phyloP scores from a whole-genome alignment of 1,140 invertebrate genomes.

The Cyrtorhinus lividipennis region DNA sequence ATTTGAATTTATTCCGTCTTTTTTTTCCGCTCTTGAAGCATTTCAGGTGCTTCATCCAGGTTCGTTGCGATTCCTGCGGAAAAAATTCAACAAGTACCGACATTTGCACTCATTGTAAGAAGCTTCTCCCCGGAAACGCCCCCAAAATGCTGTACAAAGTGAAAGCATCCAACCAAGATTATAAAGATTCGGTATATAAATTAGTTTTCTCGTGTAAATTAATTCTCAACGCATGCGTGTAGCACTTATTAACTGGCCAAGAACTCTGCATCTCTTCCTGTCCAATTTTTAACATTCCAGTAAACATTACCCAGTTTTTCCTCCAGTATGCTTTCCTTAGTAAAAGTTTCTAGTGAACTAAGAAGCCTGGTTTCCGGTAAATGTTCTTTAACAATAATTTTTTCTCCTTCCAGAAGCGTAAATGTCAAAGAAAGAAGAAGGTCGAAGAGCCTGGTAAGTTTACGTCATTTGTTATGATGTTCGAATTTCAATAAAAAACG shows the following conservation, averaged over 20 bases:
- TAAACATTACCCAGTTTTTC: too few relatives aligned
- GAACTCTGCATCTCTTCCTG: too few relatives aligned
- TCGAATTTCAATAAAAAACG: too few relatives aligned
- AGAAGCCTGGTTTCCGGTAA: background rate
- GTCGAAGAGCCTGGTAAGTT: constrained; percentile 23
- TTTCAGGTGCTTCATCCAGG: background rate
- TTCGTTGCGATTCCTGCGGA: background rate
- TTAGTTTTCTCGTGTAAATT: too few relatives aligned
- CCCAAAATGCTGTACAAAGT: background rate
- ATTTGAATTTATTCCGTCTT: too few relatives aligned
- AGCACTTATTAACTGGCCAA: too few relatives aligned
- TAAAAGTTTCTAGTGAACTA: background rate
- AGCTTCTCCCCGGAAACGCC: background rate
- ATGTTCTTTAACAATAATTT: background rate
- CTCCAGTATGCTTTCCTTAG: too few relatives aligned
- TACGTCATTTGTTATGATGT: too few relatives aligned
- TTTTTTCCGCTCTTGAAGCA: background rate
- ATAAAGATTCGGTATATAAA: constrained; percentile 30
- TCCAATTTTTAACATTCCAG: too few relatives aligned
- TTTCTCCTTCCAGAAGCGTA: constrained; percentile 13
- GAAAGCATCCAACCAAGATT: constrained; percentile 36
- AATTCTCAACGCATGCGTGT: too few relatives aligned
- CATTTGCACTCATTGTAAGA: background rate
- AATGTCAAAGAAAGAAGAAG: constrained; percentile 17
- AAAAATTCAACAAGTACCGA: background rate